Evolutionary conservation across 2,113 vertebrate genomes (phyloP), one percentile per base, ranked within the genome.

Genomic region (Alosa alosa): DNA sequence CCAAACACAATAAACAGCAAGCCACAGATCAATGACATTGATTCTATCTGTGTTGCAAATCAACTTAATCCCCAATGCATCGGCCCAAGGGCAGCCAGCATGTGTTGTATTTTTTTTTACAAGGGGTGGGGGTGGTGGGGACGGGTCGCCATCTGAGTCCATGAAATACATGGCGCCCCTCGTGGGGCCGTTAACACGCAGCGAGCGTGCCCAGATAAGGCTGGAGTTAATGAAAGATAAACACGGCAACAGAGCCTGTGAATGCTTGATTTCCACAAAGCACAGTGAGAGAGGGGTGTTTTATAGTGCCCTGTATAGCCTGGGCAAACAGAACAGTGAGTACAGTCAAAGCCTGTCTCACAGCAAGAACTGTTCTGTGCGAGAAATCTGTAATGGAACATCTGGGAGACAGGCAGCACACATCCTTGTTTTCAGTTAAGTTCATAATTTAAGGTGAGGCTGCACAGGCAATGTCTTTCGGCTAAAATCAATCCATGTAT

Each of bases 311-410:
- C 11, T 39, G 55, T 60, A 20, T 22, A 60, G 20, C 52, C 31
- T 78, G 31, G 31, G 31, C 72, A 78, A 78, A 78, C 72, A 78
- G 72, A 78, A 78, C 72, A 36, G 72, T 17, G 31, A 36, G 72
- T 78, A 39, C 25, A 78, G 72, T 36, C 13, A 31, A 36, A 36
- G 36, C 68, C 72, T 15, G 55, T 22, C 31, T 39, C 36, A 36
- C 72, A 13, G 31, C 11, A 15, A 39, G 72, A 31, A 17, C 72
- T 78, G 11, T 78, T 78, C 72, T 36, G 20, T 78, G 72, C 0
- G 31, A 78, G 10, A 78, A 39, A 78, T 78, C 72, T 41, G 72
- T 78, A 31, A 78, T 78, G 72, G 31, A 39, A 39, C 13, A 36
- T 9, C 25, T 78, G 72, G 31, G 3, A 78, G 60, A 25, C 22